Percentiles rank a stretch among this genome's conserved stretches.
Evolutionary conservation across 1,140 invertebrate genomes (phyloP).

Genomic region (Drosophila navojoa): DNA sequence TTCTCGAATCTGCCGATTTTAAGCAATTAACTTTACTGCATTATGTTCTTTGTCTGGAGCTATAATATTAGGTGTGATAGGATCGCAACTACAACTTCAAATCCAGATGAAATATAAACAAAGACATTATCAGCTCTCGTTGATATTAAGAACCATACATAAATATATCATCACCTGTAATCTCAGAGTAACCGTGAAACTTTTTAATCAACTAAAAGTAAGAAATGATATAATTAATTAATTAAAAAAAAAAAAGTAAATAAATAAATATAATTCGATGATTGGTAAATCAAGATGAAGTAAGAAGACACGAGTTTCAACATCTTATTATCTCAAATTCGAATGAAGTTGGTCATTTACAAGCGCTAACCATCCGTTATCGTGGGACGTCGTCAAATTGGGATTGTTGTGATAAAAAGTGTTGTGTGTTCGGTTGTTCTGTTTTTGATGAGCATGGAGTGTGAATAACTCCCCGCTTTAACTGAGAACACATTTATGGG

Average conservation of each 20-base stretch:
- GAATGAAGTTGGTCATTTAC: background rate
- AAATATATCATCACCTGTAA: too few species aligned
- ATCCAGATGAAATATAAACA: background rate
- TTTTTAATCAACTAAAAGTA: too few species aligned
- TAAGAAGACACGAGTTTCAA: too few species aligned
- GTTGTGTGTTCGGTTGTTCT: background rate
- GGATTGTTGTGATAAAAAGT: background rate
- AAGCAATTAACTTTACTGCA: constrained; percentile 39
- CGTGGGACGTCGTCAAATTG: background rate
- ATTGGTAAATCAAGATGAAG: too few species aligned
- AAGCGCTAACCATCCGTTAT: background rate
- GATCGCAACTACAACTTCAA: constrained; percentile 8
- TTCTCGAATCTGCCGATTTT: constrained; percentile 34
- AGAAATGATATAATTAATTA: too few species aligned
- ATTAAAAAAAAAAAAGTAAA: too few species aligned
- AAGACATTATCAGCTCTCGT: background rate
- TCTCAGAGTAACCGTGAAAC: too few species aligned
- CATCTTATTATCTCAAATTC: too few species aligned
- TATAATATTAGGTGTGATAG: constrained; percentile 21
- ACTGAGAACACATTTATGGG: background rate
- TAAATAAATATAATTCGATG: too few species aligned
- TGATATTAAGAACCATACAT: too few species aligned
- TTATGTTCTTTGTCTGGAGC: constrained; percentile 7
- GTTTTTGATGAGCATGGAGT: background rate
- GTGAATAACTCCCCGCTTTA: background rate